Percentiles rank a stretch among this genome's conserved stretches.
phyloP scores from a whole-genome alignment of 37 sponge, comb jelly and placozoan species.

The Cliona cf. orientalis region DNA sequence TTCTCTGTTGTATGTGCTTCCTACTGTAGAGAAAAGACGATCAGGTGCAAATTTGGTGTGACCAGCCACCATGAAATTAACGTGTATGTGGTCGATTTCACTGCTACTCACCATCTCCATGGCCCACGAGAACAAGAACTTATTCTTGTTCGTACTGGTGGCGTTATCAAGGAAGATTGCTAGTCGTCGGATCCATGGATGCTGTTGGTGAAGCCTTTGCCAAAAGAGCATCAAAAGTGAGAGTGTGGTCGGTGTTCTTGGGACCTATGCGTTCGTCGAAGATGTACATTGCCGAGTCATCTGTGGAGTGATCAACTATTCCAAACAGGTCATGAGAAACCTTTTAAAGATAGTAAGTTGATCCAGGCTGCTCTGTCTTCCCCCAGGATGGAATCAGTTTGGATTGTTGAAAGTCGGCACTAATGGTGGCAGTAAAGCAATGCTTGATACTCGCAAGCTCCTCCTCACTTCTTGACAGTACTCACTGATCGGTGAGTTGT shows the following conservation, averaged over 20 bases:
- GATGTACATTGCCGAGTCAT: background rate
- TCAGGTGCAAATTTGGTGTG: too few species aligned
- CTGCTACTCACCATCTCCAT: too few species aligned
- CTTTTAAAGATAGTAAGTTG: conserved; percentile 54
- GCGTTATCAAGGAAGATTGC: too few species aligned
- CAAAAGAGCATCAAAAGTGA: too few species aligned
- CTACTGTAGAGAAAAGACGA: too few species aligned
- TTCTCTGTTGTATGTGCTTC: too few species aligned
- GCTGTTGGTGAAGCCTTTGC: too few species aligned
- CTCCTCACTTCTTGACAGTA: background rate
- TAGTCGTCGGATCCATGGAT: too few species aligned
- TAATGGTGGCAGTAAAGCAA: conserved; percentile 11
- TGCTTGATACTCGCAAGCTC: conserved; percentile 9
- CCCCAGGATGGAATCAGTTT: conserved; percentile 62
- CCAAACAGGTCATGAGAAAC: conserved; percentile 51
- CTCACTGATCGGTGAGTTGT: background rate
- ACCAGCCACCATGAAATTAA: too few species aligned
- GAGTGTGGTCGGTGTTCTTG: conserved; percentile 58
- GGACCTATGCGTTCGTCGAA: conserved; percentile 48
- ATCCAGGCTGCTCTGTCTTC: conserved; percentile 39
- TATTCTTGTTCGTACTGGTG: too few species aligned
- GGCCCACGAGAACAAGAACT: too few species aligned
- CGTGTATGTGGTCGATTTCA: too few species aligned
- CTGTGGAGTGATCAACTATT: conserved; percentile 39
- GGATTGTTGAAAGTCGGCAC: conserved; percentile 33